Evolutionary conservation across 2,113 vertebrate species (phyloP).

Genomic region (Psammodynastes pulverulentus): DNA sequence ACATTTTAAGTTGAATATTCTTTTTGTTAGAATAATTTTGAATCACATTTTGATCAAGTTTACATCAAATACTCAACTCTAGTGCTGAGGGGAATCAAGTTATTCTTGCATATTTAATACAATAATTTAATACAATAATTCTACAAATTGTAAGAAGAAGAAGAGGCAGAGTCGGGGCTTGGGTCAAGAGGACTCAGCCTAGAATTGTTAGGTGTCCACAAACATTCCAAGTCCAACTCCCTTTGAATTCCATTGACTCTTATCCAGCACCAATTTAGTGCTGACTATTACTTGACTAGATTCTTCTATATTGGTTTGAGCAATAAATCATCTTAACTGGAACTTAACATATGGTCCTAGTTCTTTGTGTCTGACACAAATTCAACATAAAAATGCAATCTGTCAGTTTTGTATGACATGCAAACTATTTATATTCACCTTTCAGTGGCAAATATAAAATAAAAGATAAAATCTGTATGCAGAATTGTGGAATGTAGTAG

Average conservation of each 20-base stretch:
- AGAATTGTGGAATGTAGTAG: neutral
- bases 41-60: neutral
- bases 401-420: neutral
- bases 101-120: neutral
- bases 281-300: neutral
- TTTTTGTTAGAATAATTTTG: neutral
- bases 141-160: neutral
- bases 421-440: neutral
- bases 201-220: neutral
- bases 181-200: neutral
- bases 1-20: neutral
- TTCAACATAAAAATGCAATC: neutral
- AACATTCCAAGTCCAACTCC: neutral
- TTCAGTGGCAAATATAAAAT: neutral
- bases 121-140: neutral
- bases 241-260: neutral
- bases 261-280: neutral
- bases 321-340: neutral
- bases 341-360: neutral
- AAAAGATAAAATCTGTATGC: neutral
- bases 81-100: neutral
- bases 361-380: neutral
- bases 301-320: neutral
- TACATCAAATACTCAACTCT: neutral
- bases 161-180: neutral